Percentiles rank a stretch among this genome's conserved stretches.
Evolutionary conservation across 2,113 vertebrate species (phyloP).

Genomic region (Pygoscelis adeliae): DNA sequence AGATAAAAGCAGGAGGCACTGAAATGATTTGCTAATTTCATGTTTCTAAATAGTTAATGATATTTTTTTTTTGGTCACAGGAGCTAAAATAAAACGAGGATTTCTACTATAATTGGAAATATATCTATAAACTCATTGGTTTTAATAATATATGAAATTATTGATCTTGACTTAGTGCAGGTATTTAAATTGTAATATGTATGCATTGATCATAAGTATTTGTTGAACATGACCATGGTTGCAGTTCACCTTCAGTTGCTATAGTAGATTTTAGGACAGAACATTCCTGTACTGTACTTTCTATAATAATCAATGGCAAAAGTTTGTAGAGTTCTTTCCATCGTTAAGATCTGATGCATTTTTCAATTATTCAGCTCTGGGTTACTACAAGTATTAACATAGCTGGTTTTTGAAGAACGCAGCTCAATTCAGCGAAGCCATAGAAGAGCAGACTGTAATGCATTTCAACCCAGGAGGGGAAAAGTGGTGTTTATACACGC

Average conservation of each 20-base stretch:
- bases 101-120: not conserved
- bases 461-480: not conserved
- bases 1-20: not conserved
- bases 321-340: not conserved
- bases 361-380: not conserved
- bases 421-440: not conserved
- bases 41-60: not conserved
- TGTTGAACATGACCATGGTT: not conserved
- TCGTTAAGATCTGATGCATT: not conserved
- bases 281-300: not conserved
- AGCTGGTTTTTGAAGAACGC: not conserved
- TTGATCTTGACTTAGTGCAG: not conserved
- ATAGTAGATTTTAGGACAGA: not conserved
- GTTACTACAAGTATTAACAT: not conserved
- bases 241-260: not conserved
- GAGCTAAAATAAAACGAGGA: not conserved
- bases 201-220: not conserved
- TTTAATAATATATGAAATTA: not conserved
- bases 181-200: not conserved
- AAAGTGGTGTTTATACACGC: not conserved
- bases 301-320: not conserved
- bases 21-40: not conserved
- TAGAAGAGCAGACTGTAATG: not conserved
- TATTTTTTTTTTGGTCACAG: not conserved
- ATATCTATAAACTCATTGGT: not conserved